Percentiles rank a stretch among this genome's conserved stretches.
Conservation (phyloP, 2,797 vertebrate genomes). For the Anomalospiza imberbis region DNA sequence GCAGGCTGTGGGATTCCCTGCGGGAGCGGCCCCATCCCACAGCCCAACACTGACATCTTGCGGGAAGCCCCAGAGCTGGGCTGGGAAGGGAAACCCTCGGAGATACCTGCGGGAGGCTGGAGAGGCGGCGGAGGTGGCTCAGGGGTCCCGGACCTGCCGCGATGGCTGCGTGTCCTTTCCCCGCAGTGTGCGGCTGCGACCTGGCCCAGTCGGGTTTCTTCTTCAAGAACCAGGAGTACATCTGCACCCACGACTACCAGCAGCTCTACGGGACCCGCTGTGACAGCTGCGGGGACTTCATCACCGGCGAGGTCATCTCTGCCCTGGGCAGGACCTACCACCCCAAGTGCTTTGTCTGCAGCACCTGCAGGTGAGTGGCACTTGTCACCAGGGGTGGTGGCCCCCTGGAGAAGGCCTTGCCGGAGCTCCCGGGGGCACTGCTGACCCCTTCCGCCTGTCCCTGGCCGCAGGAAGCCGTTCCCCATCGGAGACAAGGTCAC, state of each 20-base stretch:
- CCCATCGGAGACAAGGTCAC: slow-evolving; percentile 98
- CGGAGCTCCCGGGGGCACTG: fast-evolving
- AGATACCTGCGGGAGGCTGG: not conserved
- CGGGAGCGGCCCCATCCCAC: not conserved
- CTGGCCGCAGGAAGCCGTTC: slow-evolving; percentile 87
- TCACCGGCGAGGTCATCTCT: slow-evolving; percentile 96
- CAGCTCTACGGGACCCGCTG: slow-evolving; percentile 96
- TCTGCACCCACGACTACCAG: slow-evolving; percentile 97
- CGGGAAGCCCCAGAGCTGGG: not conserved
- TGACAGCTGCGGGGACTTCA: slow-evolving; percentile 93
- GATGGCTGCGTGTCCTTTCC: not conserved
- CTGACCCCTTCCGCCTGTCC: not conserved
- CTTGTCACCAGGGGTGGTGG: fast-evolving
- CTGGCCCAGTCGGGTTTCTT: slow-evolving; percentile 96
- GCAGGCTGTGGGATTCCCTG: not conserved
- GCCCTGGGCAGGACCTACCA: slow-evolving; percentile 96
- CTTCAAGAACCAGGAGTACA: slow-evolving; percentile 98
- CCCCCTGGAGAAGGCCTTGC: not conserved
- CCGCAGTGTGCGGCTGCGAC: slow-evolving; percentile 92
- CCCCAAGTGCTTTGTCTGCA: slow-evolving; percentile 98
- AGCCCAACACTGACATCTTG: slow-evolving; percentile 60
- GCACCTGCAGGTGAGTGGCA: slow-evolving; percentile 86
- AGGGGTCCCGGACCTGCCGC: fast-evolving
- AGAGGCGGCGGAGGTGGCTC: not conserved
- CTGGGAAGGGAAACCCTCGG: not conserved